A percentile compares a stretch with the other conserved stretches of the same genome.
These are phyloP conservation scores for Monodelphis domestica DNA, from an alignment of 2,797 vertebrate genomes.

Conservation along the genomic window DNA sequence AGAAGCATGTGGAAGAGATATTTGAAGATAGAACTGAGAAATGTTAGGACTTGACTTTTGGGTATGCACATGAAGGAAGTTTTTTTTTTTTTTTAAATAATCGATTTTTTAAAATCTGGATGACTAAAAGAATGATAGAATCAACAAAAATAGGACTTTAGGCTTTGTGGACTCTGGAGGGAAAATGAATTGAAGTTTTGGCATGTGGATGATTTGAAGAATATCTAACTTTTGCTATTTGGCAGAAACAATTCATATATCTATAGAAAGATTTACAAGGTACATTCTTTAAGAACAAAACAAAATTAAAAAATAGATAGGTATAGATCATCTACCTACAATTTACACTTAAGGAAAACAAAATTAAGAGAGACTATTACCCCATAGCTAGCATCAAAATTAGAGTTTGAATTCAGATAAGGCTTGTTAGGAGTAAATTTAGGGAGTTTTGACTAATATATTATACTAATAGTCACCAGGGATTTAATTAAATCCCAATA, in stretches of 20 bases:
- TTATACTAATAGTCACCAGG: too few relatives aligned
- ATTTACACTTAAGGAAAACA: not conserved
- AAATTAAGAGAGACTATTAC: not conserved
- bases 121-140: not conserved
- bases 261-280: not conserved
- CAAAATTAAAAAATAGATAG: too few relatives aligned
- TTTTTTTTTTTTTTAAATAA: too few relatives aligned
- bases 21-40: not conserved
- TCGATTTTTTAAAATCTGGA: too few relatives aligned
- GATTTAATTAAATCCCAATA: too few relatives aligned
- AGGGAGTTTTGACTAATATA: too few relatives aligned
- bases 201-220: not conserved
- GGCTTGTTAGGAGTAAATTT: too few relatives aligned
- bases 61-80: not conserved
- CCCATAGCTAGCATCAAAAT: not conserved
- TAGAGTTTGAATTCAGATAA: not conserved
- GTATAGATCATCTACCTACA: not conserved
- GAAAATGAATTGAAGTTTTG: not conserved
- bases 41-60: not conserved
- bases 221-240: not conserved
- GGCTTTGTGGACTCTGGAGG: not conserved
- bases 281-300: not conserved
- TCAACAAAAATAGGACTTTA: not conserved
- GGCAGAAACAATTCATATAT: not conserved
- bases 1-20: not conserved